Base-by-base conservation (phyloP, 2,888 invertebrate species). In the Ectemnius cavifrons region DNA sequence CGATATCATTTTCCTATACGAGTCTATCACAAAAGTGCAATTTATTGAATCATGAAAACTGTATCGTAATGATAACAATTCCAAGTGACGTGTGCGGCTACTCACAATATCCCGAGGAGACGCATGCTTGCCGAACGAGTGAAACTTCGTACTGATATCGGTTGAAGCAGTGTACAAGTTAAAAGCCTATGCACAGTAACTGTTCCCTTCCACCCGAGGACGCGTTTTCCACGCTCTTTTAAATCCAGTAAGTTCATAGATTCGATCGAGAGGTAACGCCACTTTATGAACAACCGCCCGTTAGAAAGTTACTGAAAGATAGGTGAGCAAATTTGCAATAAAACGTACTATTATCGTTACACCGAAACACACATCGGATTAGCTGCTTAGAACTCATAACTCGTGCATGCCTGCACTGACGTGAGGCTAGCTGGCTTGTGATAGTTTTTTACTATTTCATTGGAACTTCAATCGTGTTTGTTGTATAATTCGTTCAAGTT, bases 51-150 rank as follows among this genome's bases (percentile, higher is more conserved):
- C n/a, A 47, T 5, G 47, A 47, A 47, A 14, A n/a, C 6, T 14
- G 0, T 23, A 47, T 52, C 8, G 52, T 14, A 52, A 14, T 52
- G 52, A 16, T 52, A 1, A 6, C n/a, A 52, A 13, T 11, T 52
- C 1, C n/a, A 18, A 20, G 49, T 5, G 5, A 11, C n/a, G 4
- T 13, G 13, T 20, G 27, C 27, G 1, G n/a, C 45, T 16, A 73
- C 75, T 75, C 63, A 75, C 75, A 63, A 59, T 66, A 73, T 46
- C 66, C 23, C 73, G 11, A 47, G 45, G 73, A 75, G 57, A 58
- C 8, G 69, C 75, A 75, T 75, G 63, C 16, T 66, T 57, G 49
- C 5, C 45, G 60, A 56, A 11, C 37, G 20, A 66, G 69, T 4
- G 73, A 20, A 47, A 56, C 65, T 63, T 45, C 37, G 58, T 28